These are phyloP conservation scores for Azorinus chamasolen DNA, from an alignment of 2,888 invertebrate genomes.

Conservation along the genomic window DNA sequence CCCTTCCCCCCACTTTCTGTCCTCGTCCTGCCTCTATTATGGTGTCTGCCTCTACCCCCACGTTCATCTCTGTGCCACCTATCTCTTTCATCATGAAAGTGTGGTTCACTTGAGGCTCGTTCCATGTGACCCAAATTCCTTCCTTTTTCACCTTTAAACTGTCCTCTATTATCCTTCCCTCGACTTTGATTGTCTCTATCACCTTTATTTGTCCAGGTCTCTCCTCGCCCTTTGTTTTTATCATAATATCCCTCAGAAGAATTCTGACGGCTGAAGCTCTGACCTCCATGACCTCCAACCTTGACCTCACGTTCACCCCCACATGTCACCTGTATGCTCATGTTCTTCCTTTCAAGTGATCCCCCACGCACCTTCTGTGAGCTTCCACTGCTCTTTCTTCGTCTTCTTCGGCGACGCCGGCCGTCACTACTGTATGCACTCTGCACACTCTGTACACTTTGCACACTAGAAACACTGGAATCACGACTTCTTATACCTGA, in stretches of 20 bases:
- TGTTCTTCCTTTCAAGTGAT: slow-evolving; percentile 45
- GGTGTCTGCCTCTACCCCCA: not conserved
- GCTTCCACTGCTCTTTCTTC: slow-evolving; percentile 52
- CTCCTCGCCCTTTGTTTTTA: slow-evolving; percentile 43
- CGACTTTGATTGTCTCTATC: slow-evolving; percentile 36
- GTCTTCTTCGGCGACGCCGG: slow-evolving; percentile 50
- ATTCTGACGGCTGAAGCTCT: slow-evolving; percentile 35
- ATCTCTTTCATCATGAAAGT: slow-evolving; percentile 4
- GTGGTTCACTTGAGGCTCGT: slow-evolving; percentile 7
- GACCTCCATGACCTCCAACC: slow-evolving; percentile 25
- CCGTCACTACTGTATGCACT: slow-evolving; percentile 61
- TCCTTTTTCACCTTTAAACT: slow-evolving; percentile 45
- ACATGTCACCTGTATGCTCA: slow-evolving; percentile 59
- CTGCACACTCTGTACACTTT: slow-evolving; percentile 67
- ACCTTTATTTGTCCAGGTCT: slow-evolving; percentile 49
- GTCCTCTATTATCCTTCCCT: slow-evolving; percentile 20
- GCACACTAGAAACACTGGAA: slow-evolving; percentile 73
- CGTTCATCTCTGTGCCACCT: slow-evolving; percentile 13
- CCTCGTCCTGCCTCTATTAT: slow-evolving; percentile 16
- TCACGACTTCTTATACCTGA: slow-evolving; percentile 67
- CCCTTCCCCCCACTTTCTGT: slow-evolving; percentile 27
- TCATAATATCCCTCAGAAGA: slow-evolving; percentile 44
- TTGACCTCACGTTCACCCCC: slow-evolving; percentile 56
- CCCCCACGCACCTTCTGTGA: slow-evolving; percentile 40
- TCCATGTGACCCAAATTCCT: slow-evolving; percentile 35